Evolutionary conservation across 2,888 invertebrate genomes (phyloP), one percentile per base, ranked within the genome.

Genomic region (Agrochola lota): DNA sequence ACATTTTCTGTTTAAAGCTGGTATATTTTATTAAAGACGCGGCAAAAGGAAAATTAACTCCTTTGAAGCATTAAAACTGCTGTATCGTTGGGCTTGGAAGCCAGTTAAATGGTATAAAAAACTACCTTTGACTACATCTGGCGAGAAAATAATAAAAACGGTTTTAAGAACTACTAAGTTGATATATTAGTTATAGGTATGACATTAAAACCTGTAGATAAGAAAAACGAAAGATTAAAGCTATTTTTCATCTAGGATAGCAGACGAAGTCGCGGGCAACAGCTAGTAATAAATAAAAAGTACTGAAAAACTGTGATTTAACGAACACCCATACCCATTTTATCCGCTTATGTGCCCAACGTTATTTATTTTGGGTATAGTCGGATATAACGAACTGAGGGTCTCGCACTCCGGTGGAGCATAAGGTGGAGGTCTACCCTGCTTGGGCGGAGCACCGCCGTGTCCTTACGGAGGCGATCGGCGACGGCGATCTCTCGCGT

Each of bases 41-140:
- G 46, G 69, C 35, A 57, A 76, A 74, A 67, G 59, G 73, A 55
- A 85, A 84, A 80, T 71, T 62, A 68, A 80, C 35, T 80, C 60
- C 52, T 85, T 84, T 85, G 85, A 75, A 78, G 71, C 49, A 76
- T 84, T 84, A 73, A 80, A 77, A 78, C 57, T 40, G 75, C 60
- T 70, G 63, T 77, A 63, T 71, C 55, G 63, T 59, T 55, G 59
- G 15, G 57, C 64, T 63, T 20, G 71, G 40, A 77, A 86, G 63
- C 69, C 49, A 69, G 67, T 66, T 72, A 60, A 49, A 74, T 66
- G 2, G 57, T 55, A 59, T 70, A 71, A 71, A 68, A 55, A 85
- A 49, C 12, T 60, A 30, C 70, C 83, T 85, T 85, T 83, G 78
- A 82, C 64, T 82, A 43, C 11, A 11, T 72, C 57, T 57, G 40